Evolutionary conservation across 1,140 invertebrate species (phyloP), one percentile per base, ranked within the genome.

Genomic region (Drosophila murphyi): DNA sequence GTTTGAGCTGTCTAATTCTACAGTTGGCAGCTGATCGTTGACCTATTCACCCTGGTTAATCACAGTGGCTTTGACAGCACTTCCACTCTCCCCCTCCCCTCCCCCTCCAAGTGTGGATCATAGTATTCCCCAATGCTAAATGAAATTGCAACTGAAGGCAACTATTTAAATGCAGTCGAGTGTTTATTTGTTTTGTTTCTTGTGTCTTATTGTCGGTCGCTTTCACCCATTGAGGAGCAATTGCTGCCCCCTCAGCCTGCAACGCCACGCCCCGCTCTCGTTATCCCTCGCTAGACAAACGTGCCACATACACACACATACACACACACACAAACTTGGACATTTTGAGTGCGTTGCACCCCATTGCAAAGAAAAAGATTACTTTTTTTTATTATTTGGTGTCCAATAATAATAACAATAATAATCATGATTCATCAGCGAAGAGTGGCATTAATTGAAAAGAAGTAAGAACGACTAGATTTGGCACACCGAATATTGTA

Each of bases 241-340:
- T 50, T 68, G 37, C 37, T 6, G 7, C 3, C 39, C 31, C 51
- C 45, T 28, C 50, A n/a, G 28, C 37, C 31, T 54, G 41, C 62
- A 63, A 51, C 59, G 34, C 20, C 41, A 20, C 65, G 12, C 8
- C 12, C 7, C 5, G 37, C 3, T 31, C 50, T 28, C 57, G 78
- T 69, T 77, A 61, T 76, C 68, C 81, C 76, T 85, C 78, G 75
- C 39, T 87, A 82, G 82, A 62, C 81, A 83, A 85, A 63, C 80
- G 77, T 83, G 80, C 81, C 80, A 83, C 56, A 77, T 45, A 68
- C 37, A 76, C 20, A 41, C 7, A 35, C 37, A 55, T 3, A 55
- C 12, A 48, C 32, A 64, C 7, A 35, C 37, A 55, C 5, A 55
- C 12, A 48, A 20, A 64, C 35, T 32, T 41, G 29, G 37, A 52